Percentiles rank a stretch among this genome's conserved stretches.
Evolutionary conservation across 1,140 invertebrate species (phyloP).

Genomic region (Drosophila chauvacae): DNA sequence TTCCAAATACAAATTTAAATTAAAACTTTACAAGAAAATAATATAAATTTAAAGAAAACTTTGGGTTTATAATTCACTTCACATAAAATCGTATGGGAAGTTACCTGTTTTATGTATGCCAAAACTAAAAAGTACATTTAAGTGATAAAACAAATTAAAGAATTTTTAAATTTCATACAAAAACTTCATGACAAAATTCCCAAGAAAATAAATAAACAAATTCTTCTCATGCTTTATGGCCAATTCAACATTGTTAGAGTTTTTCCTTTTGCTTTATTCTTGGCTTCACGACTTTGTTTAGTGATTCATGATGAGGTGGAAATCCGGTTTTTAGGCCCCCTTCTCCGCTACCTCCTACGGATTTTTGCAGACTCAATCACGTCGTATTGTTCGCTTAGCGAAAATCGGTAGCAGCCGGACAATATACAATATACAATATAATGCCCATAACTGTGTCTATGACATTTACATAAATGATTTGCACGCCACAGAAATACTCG

Average conservation of each 20-base stretch:
- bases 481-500: slow-evolving; percentile 50
- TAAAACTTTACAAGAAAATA: background rate
- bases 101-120: background rate
- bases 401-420: slow-evolving; percentile 43
- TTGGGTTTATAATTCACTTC: background rate
- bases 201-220: slow-evolving; percentile 32
- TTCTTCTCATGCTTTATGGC: slow-evolving; percentile 22
- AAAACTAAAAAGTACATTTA: background rate
- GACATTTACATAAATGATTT: slow-evolving; percentile 70
- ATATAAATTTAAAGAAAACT: too few relatives aligned
- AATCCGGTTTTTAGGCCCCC: slow-evolving; percentile 31
- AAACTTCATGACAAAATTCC: slow-evolving; percentile 3
- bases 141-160: background rate
- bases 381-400: slow-evolving; percentile 40
- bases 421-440: slow-evolving; percentile 25
- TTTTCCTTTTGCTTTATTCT: slow-evolving; percentile 15
- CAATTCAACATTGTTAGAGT: slow-evolving; percentile 30
- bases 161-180: background rate
- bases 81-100: background rate
- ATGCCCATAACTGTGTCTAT: slow-evolving; percentile 28
- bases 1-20: background rate
- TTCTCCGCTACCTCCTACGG: background rate
- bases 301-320: slow-evolving; percentile 37
- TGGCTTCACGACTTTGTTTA: slow-evolving; percentile 30
- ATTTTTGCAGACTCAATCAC: slow-evolving; percentile 49